Evolutionary conservation across 2,113 vertebrate genomes (phyloP), one percentile per base, ranked within the genome.

Genomic region (Phyllopteryx taeniolatus): DNA sequence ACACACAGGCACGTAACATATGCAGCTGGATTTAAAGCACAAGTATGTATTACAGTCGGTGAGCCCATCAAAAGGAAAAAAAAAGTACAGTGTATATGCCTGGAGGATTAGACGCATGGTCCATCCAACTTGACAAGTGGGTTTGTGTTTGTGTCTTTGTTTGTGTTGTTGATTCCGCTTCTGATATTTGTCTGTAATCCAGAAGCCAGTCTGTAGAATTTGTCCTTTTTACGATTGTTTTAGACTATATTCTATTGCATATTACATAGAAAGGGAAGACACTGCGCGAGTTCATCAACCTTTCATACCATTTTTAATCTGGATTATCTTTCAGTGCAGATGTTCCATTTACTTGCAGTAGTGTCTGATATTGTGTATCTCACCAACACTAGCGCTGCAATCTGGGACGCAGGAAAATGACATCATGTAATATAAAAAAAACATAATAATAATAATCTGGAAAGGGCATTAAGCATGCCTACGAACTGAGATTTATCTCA

Each of bases 401-500:
- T 72, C 65, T 63, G 53, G 71, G 67, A 78, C 74, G 67, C 44
- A 68, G 42, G 56, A 35, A 75, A 79, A 85, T 70, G 43, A 71
- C 67, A 79, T 74, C 67, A 83, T 57, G 65, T 79, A 59, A 80
- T 53, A 2, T 19, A 53, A 53, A 53, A 74, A 74, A 56, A 51
- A 73, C 59, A 75, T 44, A 78, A 75, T 43, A 51, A 73, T 64
- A 76, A 46, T 54, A 70, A 79, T 82, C 82, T 81, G 71, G 54
- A 73, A 73, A 86, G 71, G 22, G 64, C 77, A 84, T 88, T 88
- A 83, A 42, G 63, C 71, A 54, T 42, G 77, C 76, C 81, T 77
- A 83, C 85, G 78, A 82, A 79, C 73, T 35, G 64, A 42, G 73
- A 83, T 88, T 86, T 88, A 87, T 84, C 20, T 65, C 39, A 70